Percentiles rank a stretch among this genome's conserved stretches.
These are phyloP conservation scores for Caenorhabditis wallacei DNA, from an alignment of 2,888 invertebrate species.

Conservation along the genomic window DNA sequence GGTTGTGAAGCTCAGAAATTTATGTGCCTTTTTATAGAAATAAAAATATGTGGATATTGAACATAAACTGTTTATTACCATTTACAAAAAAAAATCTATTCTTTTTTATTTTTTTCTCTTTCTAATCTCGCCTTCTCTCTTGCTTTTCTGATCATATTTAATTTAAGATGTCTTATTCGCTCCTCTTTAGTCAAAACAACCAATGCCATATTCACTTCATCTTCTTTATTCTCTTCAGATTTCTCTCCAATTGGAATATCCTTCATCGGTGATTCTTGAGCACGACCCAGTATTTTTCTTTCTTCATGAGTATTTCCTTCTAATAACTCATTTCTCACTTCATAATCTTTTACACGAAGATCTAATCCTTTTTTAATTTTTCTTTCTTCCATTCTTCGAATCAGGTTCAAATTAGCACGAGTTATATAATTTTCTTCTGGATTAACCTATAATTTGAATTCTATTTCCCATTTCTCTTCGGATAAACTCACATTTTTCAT, in stretches of 20 bases:
- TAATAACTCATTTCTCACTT: no score
- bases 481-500: constrained; percentile 4
- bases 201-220: background rate
- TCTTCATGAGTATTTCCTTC: no score
- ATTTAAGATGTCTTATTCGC: background rate
- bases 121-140: background rate
- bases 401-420: background rate
- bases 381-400: background rate
- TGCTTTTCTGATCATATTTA: background rate
- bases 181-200: background rate
- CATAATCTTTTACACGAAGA: no score
- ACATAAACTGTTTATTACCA: background rate
- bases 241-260: no score
- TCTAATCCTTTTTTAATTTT: background rate
- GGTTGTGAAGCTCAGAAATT: constrained; percentile 38
- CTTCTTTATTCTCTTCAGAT: no score
- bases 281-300: no score
- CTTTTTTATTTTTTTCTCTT: background rate
- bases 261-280: no score
- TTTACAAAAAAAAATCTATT: background rate
- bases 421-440: background rate
- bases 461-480: no score
- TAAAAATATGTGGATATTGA: constrained; percentile 29
- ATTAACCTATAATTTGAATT: background rate
- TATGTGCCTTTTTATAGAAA: constrained; percentile 40